Evolutionary conservation across 2,888 invertebrate genomes (phyloP), one percentile per base, ranked within the genome.

Genomic region (Mesorhabditis spiculigera): DNA sequence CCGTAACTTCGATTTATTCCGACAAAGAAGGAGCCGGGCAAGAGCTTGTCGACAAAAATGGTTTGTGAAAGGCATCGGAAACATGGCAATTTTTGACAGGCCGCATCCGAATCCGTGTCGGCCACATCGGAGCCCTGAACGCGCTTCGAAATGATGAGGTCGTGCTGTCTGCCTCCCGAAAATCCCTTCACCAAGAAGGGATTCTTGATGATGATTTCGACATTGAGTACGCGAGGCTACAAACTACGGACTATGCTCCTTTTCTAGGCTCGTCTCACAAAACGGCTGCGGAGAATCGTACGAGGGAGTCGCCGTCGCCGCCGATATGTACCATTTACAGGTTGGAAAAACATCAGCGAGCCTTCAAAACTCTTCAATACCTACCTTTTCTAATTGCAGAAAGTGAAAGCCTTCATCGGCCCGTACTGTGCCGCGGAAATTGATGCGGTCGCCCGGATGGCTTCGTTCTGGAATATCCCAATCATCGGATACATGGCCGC

Each of bases 291-390:
- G 84, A 44, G 83, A 84, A 66, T 78, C 81, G 0, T 84, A 79
- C 68, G 83, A 84, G 72, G 84, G 84, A 50, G 84, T 84, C 6
- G 84, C 84, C 5, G 82, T 84, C 4, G 84, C 82, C 4, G 84
- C 84, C 0, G 76, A 82, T 67, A 83, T 84, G 82, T 84, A 84
- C 62, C 84, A 84, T 71, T 71, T 77, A 63, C 58, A 50, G n/a
- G 58, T 50, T 13, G n/a, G 58, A 13, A n/a, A n/a, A 10, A 13
- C 8, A 50, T 10, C 8, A 13, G 10, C n/a, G 58, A 50, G 10
- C n/a, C 1, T 50, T 13, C 8, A 13, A 10, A 50, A 50, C 1
- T 50, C 58, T 71, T 74, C 3, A 28, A 28, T 28, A 28, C 28
- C 28, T 28, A 28, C 28, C 28, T 28, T 28, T 64, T 64, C 28